These are phyloP conservation scores for Zeugodacus cucurbitae DNA, from an alignment of 1,140 invertebrate species.

Conservation along the genomic window DNA sequence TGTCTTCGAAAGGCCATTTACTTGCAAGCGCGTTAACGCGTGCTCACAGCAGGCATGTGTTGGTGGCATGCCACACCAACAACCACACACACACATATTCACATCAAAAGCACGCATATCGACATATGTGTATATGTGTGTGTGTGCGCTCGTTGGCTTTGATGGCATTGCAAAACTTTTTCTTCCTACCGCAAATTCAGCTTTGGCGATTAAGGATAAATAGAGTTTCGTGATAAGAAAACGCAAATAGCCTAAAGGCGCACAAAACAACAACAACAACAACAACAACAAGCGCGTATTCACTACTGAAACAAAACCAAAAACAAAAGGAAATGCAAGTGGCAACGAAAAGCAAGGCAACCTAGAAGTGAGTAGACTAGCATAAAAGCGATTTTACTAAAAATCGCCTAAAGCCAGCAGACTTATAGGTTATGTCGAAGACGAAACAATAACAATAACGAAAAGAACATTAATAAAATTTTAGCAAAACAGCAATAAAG, in stretches of 20 bases:
- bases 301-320: background rate
- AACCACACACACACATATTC: background rate
- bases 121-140: no score
- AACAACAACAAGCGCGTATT: background rate
- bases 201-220: slow-evolving; percentile 31
- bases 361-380: background rate
- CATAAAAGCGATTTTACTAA: background rate
- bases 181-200: background rate
- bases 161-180: slow-evolving; percentile 30
- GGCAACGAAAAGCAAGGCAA: background rate
- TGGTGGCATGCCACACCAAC: background rate
- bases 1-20: background rate
- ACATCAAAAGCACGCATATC: background rate
- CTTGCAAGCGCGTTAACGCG: background rate
- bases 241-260: background rate
- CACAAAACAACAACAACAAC: background rate
- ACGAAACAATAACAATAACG: background rate
- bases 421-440: background rate
- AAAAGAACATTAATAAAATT: background rate
- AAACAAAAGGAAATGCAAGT: background rate
- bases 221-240: slow-evolving; percentile 33
- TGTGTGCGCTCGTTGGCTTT: background rate
- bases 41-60: background rate
- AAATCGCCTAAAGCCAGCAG: background rate
- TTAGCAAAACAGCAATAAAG: background rate